Evolutionary conservation across 2,888 invertebrate species (phyloP), one percentile per base, ranked within the genome.

Genomic region (Galeruca laticollis): DNA sequence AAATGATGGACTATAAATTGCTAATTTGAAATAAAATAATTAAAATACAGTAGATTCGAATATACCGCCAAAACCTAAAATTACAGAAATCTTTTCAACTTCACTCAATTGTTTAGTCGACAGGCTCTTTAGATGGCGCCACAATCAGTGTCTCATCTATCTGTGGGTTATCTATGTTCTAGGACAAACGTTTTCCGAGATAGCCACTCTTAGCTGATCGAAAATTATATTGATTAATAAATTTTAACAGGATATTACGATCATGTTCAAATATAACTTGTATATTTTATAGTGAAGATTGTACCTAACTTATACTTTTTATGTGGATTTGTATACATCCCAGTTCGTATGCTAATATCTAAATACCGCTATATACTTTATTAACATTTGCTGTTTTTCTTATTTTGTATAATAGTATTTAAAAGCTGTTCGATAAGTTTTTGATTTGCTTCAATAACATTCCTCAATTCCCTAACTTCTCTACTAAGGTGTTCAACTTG

Each of bases 401-500:
- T 73, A 67, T 75, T 78, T 69, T 83, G 79, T 67, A 79, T 76
- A 40, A 83, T 73, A 20, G 77, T 77, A 67, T 78, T 79, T 70
- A 84, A 71, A 65, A 84, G 74, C 73, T 85, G 83, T 75, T 85
- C 84, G 40, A 84, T 78, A 60, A 83, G 75, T 72, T 79, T 80
- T 67, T 81, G 79, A 68, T 73, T 78, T 31, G 74, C 68, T 47
- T 74, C 75, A 26, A 77, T 69, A 9, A 72, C 62, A 65, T 61
- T 72, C 74, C 79, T 79, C 85, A 92, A 91, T 81, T 92, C 86
- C 79, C 88, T 88, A 68, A 93, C 88, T 86, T 93, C 92, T 82
- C 89, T 90, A 56, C 90, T 89, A 75, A 93, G 84, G 78, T 88
- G 88, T 66, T 90, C 90, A 60, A 92, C 90, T 79, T 88, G 90